Conservation (phyloP, 2,113 vertebrate species). For the Cephalopholis sonnerati region DNA sequence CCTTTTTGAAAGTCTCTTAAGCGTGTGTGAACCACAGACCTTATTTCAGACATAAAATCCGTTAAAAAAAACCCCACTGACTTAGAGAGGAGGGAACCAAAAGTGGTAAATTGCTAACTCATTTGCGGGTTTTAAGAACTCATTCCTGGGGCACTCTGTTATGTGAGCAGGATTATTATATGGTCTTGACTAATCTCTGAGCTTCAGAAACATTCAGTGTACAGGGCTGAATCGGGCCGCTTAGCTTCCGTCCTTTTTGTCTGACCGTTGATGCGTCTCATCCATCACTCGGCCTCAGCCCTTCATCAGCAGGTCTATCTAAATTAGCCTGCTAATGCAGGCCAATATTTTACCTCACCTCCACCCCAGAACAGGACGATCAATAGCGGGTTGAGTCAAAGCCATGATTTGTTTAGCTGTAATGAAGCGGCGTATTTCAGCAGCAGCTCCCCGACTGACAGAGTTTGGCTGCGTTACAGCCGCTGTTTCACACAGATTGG, state of each 20-base stretch:
- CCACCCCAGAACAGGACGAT: slow-evolving; percentile 34
- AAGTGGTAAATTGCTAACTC: no score
- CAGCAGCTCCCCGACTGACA: background rate
- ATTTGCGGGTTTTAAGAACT: no score
- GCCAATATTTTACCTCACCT: slow-evolving; percentile 42
- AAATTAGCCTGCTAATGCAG: slow-evolving; percentile 42
- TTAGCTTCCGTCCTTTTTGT: background rate
- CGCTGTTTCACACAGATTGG: slow-evolving; percentile 48
- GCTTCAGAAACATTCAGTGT: background rate
- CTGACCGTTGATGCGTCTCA: background rate
- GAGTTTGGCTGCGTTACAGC: slow-evolving; percentile 45
- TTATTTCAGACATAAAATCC: no score
- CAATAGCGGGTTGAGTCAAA: slow-evolving; percentile 25
- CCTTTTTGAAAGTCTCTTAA: no score
- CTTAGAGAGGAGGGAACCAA: no score
- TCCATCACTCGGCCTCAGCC: background rate
- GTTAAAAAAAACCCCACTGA: no score
- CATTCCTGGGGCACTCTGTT: no score
- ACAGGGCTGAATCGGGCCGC: background rate
- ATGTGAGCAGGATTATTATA: no score
- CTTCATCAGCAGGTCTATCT: slow-evolving; percentile 17
- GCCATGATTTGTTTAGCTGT: slow-evolving; percentile 52
- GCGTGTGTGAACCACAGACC: no score
- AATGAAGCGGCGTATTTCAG: slow-evolving; percentile 56
- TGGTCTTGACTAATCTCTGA: background rate